These are phyloP conservation scores for Euura lappo DNA, from an alignment of 1,140 invertebrate genomes.

Conservation along the genomic window DNA sequence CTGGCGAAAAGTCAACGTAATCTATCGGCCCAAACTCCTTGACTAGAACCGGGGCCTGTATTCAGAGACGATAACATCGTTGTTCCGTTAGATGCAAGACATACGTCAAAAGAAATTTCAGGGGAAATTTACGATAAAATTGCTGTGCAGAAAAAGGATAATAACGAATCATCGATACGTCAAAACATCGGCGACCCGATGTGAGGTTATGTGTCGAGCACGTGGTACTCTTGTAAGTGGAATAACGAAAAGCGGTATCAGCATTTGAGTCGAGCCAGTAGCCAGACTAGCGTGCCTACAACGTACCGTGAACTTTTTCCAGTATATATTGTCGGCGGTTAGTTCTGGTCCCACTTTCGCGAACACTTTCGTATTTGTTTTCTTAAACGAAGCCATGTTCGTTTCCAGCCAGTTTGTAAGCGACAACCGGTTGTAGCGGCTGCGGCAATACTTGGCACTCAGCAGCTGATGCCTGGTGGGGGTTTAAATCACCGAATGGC, in stretches of 20 bases:
- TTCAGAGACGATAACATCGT: slow-evolving; percentile 41
- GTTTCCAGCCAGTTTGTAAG: not conserved
- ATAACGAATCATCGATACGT: not conserved
- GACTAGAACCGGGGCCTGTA: slow-evolving; percentile 82
- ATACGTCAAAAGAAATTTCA: not conserved
- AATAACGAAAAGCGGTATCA: too few species aligned
- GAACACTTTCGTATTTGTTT: slow-evolving; percentile 75
- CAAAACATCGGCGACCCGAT: too few species aligned
- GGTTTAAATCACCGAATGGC: too few species aligned
- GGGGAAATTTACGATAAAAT: too few species aligned
- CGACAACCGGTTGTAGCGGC: too few species aligned
- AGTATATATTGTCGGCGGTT: slow-evolving; percentile 81
- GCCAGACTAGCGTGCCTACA: not conserved
- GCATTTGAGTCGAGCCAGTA: not conserved
- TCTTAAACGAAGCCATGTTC: slow-evolving; percentile 71
- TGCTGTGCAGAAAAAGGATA: too few species aligned
- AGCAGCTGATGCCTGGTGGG: too few species aligned
- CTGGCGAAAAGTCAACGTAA: slow-evolving; percentile 87
- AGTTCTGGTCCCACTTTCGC: slow-evolving; percentile 69
- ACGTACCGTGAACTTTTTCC: slow-evolving; percentile 83
- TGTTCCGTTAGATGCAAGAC: not conserved
- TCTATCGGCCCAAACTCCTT: slow-evolving; percentile 94
- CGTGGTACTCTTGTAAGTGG: slow-evolving; percentile 18
- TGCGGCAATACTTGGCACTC: too few species aligned
- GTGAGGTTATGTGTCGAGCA: slow-evolving; percentile 32